phyloP scores from a whole-genome alignment of 2,113 vertebrate genomes.

The Mormyrus lacerda region DNA sequence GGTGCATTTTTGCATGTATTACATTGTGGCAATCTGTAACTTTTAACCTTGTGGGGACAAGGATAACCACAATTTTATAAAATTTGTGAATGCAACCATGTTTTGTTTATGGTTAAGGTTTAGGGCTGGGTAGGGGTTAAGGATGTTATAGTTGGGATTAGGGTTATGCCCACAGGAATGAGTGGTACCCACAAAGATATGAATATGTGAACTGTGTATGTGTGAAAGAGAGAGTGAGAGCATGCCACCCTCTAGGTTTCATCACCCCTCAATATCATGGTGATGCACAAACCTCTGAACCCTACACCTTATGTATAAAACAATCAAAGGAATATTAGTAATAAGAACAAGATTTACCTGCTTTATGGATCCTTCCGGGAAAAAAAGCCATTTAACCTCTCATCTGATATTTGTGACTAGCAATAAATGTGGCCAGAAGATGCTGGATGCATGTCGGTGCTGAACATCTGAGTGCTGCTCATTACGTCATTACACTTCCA shows the following conservation, averaged over 20 bases:
- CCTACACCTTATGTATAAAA: background rate
- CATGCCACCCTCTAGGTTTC: background rate
- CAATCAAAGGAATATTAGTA: background rate
- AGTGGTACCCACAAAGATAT: background rate
- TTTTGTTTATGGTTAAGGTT: background rate
- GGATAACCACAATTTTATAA: background rate
- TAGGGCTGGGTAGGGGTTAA: too few species aligned
- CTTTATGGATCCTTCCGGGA: background rate
- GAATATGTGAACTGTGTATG: background rate
- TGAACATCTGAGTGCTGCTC: background rate
- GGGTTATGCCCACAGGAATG: background rate
- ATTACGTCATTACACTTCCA: background rate
- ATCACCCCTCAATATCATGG: background rate
- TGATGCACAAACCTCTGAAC: background rate
- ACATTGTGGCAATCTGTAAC: background rate
- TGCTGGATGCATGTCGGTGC: background rate
- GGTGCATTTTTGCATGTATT: background rate
- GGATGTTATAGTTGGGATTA: too few species aligned
- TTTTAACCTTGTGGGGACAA: background rate
- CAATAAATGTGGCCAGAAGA: background rate
- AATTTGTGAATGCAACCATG: background rate
- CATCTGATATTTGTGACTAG: background rate
- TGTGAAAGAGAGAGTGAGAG: background rate
- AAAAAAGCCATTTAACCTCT: background rate
- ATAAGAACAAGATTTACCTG: background rate